Evolutionary conservation across 1,140 invertebrate genomes (phyloP).

Genomic region (Proctacanthus coquilletti): DNA sequence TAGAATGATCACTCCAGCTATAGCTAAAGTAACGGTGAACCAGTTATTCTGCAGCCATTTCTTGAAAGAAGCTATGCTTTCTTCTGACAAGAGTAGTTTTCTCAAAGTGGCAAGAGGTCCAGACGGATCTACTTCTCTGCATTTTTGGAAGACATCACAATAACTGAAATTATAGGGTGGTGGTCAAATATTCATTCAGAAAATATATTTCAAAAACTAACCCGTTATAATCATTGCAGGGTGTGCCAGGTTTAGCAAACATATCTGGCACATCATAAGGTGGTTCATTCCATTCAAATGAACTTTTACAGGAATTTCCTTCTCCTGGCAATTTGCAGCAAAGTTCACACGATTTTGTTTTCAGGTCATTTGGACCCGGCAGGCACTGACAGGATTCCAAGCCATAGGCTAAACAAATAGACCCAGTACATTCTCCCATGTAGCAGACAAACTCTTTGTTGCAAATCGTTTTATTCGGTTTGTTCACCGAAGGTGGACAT

Average conservation of each 20-base stretch:
- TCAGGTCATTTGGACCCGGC: constrained; percentile 52
- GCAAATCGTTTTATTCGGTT: constrained; percentile 87
- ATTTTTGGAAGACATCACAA: constrained; percentile 97
- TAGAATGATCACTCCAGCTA: constrained; percentile 53
- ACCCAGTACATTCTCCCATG: constrained; percentile 88
- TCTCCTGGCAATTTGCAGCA: constrained; percentile 80
- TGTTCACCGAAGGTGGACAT: constrained; percentile 82
- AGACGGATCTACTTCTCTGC: constrained; percentile 85
- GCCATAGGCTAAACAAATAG: constrained; percentile 82
- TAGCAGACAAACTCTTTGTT: constrained; percentile 89
- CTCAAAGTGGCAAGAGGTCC: constrained; percentile 84
- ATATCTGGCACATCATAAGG: constrained; percentile 84
- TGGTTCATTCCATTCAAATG: constrained; percentile 75
- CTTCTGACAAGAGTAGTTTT: constrained; percentile 72
- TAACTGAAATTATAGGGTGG: constrained; percentile 40
- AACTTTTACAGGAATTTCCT: constrained; percentile 63
- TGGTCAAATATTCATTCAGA: neutral
- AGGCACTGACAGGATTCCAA: constrained; percentile 92
- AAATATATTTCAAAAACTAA: constrained; percentile 13
- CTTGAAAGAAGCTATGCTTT: constrained; percentile 72
- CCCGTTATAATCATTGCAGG: constrained; percentile 96
- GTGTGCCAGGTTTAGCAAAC: constrained; percentile 85
- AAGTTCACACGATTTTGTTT: constrained; percentile 75
- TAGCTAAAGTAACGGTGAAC: constrained; percentile 65
- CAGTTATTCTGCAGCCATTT: constrained; percentile 71